phyloP scores from a whole-genome alignment of 2,797 vertebrate genomes.

The Darevskia mixta region DNA sequence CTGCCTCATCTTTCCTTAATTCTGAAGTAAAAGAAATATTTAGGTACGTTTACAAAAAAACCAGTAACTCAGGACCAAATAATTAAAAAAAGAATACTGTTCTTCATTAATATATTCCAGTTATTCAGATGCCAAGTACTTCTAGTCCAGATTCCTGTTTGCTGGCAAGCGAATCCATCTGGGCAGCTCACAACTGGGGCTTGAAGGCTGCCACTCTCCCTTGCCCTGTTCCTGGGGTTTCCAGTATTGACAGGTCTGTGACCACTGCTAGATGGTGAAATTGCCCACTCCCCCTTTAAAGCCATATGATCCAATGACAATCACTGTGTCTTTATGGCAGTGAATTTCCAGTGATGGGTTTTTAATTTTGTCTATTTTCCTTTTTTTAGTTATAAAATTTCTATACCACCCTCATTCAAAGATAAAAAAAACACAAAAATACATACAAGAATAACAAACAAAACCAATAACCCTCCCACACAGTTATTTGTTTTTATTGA shows the following conservation, averaged over 20 bases:
- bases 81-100: neutral
- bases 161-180: neutral
- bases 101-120: neutral
- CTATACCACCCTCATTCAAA: no score
- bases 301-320: neutral
- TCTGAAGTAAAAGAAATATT: slow-evolving; percentile 70
- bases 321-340: neutral
- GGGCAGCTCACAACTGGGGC: neutral
- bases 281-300: neutral
- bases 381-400: no score
- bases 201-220: no score
- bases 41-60: neutral
- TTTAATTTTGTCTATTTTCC: no score
- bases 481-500: no score
- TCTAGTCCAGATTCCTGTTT: neutral
- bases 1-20: slow-evolving; percentile 79
- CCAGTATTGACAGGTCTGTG: neutral
- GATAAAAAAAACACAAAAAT: no score
- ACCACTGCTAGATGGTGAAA: neutral
- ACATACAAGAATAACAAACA: no score
- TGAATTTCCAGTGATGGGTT: neutral
- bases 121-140: neutral
- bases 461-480: no score
- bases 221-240: no score
- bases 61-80: neutral